Evolutionary conservation across 2,797 vertebrate species (phyloP).

Genomic region (Spondyliosoma cantharus): DNA sequence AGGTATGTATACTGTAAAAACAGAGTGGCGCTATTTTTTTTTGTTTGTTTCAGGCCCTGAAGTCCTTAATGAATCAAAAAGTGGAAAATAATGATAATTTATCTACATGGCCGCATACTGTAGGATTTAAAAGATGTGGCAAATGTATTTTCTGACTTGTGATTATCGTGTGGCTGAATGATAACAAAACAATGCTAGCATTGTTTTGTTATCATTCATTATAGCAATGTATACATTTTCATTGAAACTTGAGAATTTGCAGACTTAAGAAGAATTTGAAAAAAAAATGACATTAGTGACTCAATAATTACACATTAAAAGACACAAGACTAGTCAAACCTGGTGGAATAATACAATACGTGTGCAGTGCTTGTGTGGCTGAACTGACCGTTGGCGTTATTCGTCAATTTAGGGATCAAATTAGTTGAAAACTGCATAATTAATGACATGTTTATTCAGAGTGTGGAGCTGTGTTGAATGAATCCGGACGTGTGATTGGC

Average conservation of each 20-base stretch:
- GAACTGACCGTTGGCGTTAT: too few species aligned
- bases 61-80: background rate
- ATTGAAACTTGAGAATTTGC: background rate
- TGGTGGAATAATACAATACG: background rate
- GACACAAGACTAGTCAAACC: background rate
- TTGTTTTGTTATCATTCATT: background rate
- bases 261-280: background rate
- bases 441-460: too few species aligned
- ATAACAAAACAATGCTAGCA: too few species aligned
- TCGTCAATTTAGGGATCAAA: background rate
- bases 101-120: background rate
- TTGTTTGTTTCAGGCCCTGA: background rate
- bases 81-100: background rate
- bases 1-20: too few species aligned
- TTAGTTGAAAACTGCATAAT: background rate
- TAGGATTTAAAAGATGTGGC: background rate
- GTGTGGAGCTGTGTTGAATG: background rate
- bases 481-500: conserved; percentile 67
- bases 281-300: too few species aligned
- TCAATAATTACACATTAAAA: background rate
- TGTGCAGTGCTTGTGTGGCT: background rate
- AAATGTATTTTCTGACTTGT: background rate
- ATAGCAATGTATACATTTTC: background rate
- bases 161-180: too few species aligned
- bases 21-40: background rate